Conservation (phyloP, 2,113 vertebrate species). For the Corydoras sp. region DNA sequence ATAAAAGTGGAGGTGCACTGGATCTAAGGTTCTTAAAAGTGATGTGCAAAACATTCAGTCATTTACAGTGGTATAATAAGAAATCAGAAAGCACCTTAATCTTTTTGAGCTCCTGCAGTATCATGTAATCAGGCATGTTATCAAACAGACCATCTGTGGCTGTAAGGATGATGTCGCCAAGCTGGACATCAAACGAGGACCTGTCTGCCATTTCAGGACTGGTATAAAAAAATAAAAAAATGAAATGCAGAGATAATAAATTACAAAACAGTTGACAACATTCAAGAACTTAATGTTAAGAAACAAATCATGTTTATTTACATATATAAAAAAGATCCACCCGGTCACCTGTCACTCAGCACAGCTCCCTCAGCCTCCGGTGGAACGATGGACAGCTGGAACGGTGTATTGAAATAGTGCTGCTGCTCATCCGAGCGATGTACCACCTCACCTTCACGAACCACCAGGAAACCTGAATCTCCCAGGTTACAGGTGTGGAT, state of each 20-base stretch:
- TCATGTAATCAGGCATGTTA: slow-evolving; percentile 99
- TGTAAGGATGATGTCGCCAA: slow-evolving; percentile 95
- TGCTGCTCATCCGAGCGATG: slow-evolving; percentile 96
- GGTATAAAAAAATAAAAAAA: slow-evolving; percentile 36
- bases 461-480: slow-evolving; percentile 93
- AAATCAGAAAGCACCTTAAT: slow-evolving; percentile 73
- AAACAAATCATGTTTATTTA: too few relatives aligned
- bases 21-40: neutral
- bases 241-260: neutral
- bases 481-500: slow-evolving; percentile 94
- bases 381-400: slow-evolving; percentile 93
- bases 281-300: too few relatives aligned
- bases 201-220: slow-evolving; percentile 95
- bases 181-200: slow-evolving; percentile 93
- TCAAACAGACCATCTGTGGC: slow-evolving; percentile 96
- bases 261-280: too few relatives aligned
- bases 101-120: slow-evolving; percentile 94
- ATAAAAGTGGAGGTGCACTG: too few relatives aligned
- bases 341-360: slow-evolving; percentile 69
- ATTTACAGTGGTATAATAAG: too few relatives aligned
- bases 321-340: too few relatives aligned
- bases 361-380: slow-evolving; percentile 89
- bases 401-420: slow-evolving; percentile 90
- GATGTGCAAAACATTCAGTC: too few relatives aligned
- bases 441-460: slow-evolving; percentile 90